These are phyloP conservation scores for Verasper variegatus DNA, from an alignment of 2,113 vertebrate species.

Conservation along the genomic window DNA sequence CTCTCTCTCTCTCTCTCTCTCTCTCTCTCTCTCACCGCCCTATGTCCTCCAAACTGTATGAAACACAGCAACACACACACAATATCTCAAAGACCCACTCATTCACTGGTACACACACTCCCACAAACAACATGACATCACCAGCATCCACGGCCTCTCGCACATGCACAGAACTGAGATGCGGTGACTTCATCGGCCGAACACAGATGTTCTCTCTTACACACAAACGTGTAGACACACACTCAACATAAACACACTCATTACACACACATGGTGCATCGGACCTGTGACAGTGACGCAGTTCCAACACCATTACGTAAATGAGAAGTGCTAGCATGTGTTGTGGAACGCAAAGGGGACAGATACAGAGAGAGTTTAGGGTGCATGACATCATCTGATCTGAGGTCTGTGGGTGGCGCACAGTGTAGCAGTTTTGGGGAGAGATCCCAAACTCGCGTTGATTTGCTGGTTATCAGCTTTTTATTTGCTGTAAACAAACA, in stretches of 20 bases:
- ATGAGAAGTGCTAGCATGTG: conserved; percentile 74
- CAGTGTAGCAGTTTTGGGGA: conserved; percentile 19
- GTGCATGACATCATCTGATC: conserved; percentile 61
- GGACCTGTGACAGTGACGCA: conserved; percentile 63
- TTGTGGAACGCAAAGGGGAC: conserved; percentile 41
- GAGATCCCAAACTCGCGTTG: conserved; percentile 12
- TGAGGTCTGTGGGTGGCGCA: conserved; percentile 41
- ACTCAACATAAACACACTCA: conserved; percentile 52
- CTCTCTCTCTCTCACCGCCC: too few species aligned
- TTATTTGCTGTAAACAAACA: not conserved
- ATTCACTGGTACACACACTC: not conserved
- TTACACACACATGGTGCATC: conserved; percentile 55
- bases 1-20: too few species aligned
- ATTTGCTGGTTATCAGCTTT: conserved; percentile 20
- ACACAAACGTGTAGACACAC: conserved; percentile 48
- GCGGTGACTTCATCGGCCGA: conserved; percentile 61
- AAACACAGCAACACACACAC: conserved; percentile 23
- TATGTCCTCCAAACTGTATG: conserved; percentile 25
- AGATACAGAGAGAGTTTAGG: conserved; percentile 36
- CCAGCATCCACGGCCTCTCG: not conserved
- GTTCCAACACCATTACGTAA: conserved; percentile 59
- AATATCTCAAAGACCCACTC: conserved; percentile 9
- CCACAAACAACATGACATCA: conserved; percentile 50
- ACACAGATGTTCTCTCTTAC: conserved; percentile 73
- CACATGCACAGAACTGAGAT: conserved; percentile 42